Evolutionary conservation across 2,113 vertebrate genomes (phyloP), one percentile per base, ranked within the genome.

Genomic region (Ursus arctos): DNA sequence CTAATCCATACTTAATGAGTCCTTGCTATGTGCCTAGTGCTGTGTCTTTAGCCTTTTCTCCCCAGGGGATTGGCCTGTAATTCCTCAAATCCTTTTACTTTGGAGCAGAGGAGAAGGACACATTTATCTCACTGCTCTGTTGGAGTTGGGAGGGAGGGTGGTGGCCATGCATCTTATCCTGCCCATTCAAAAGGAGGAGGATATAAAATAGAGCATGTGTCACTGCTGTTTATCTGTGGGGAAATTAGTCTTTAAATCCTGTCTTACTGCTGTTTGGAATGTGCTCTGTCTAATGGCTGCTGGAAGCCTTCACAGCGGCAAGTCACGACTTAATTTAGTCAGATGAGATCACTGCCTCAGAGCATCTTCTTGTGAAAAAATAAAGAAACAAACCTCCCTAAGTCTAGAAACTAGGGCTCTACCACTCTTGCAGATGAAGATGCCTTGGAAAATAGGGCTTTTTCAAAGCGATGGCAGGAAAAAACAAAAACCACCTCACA

Each of bases 321-420:
- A 97, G 97, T 97, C 97, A 98, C 67, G 91, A 98, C 96, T 98
- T 96, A 88, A 97, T 97, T 97, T 96, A 95, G 96, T 93, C 53
- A 74, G 91, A 96, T 97, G 97, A 98, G 92, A 91, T 98, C 98
- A 94, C 95, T 59, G 88, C 95, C 92, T 97, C 59, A n/a, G 74
- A 98, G 88, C 88, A 61, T 92, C 95, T 92, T 83, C 85, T 94
- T 72, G 36, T 81, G 88, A 92, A 80, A 71, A 85, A 76, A 63
- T 4, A 81, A 88, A 91, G 63, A 92, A 86, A 80, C 0, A 19
- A 61, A 86, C 77, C 49, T 92, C 79, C 87, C 33, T 91, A 71
- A 96, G 84, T 95, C 85, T 97, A 90, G 95, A 97, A 97, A 92
- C 88, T 97, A 51, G 61, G 69, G 18, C 77, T 96, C 18, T 83